Evolutionary conservation across 2,113 vertebrate species (phyloP).

Genomic region (Pollimyrus isidori): DNA sequence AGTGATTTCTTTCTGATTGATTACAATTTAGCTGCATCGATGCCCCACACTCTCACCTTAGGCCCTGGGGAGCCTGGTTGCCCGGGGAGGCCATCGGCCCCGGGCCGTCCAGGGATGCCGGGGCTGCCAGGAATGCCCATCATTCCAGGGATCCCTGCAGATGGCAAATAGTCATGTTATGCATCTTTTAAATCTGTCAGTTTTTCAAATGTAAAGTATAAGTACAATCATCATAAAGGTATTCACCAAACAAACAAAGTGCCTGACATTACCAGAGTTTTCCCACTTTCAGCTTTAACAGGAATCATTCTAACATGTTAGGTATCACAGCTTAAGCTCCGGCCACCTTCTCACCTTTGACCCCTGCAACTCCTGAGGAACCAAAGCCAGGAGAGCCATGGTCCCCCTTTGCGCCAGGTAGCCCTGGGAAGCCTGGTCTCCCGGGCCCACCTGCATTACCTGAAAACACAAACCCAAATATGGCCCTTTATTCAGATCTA

Average conservation of each 20-base stretch:
- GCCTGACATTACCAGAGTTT: background rate
- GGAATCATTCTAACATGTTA: background rate
- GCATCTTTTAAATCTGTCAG: background rate
- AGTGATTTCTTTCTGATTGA: background rate
- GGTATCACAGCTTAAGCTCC: background rate
- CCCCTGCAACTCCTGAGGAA: slow-evolving; percentile 77
- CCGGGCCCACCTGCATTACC: slow-evolving; percentile 76
- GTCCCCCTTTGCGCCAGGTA: slow-evolving; percentile 80
- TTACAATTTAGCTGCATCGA: background rate
- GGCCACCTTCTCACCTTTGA: slow-evolving; percentile 68
- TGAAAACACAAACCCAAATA: slow-evolving; percentile 36
- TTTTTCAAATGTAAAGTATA: background rate
- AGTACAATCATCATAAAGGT: background rate
- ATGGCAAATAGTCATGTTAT: slow-evolving; percentile 2
- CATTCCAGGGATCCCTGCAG: slow-evolving; percentile 76
- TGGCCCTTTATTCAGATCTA: background rate
- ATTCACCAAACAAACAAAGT: background rate
- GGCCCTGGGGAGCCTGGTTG: slow-evolving; percentile 71
- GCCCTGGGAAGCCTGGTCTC: slow-evolving; percentile 76
- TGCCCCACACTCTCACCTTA: slow-evolving; percentile 62
- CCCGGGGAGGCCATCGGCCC: slow-evolving; percentile 77
- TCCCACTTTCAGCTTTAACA: background rate
- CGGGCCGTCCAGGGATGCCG: slow-evolving; percentile 72
- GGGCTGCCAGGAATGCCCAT: slow-evolving; percentile 71
- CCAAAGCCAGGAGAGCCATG: slow-evolving; percentile 79